Conservation (phyloP, 2,113 vertebrate genomes). For the Merops nubicus region DNA sequence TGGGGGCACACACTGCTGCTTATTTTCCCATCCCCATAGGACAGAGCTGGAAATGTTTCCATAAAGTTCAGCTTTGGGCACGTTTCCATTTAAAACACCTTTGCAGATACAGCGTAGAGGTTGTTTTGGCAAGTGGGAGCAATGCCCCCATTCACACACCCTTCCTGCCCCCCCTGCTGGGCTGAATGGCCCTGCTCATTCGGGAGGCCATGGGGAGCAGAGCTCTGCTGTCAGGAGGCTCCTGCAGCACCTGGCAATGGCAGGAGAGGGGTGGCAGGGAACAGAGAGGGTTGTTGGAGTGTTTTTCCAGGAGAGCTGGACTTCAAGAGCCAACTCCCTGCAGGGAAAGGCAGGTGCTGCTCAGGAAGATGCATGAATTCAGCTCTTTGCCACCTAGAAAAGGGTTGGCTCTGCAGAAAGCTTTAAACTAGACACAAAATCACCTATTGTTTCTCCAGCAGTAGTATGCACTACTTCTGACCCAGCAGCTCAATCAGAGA, state of each 20-base stretch:
- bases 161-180: background rate
- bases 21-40: background rate
- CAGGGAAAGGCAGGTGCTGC: background rate
- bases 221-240: background rate
- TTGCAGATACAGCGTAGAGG: background rate
- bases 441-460: background rate
- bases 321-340: background rate
- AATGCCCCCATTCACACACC: background rate
- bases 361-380: background rate
- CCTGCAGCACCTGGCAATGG: background rate
- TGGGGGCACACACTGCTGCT: background rate
- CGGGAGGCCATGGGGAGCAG: background rate
- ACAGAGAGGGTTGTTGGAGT: background rate
- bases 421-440: background rate
- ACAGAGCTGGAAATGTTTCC: background rate
- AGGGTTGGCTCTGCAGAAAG: background rate
- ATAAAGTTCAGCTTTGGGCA: constrained; percentile 5
- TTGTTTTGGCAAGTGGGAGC: constrained; percentile 43
- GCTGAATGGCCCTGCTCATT: background rate
- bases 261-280: background rate
- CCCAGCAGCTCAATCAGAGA: background rate
- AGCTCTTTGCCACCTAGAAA: background rate
- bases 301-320: background rate
- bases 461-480: background rate
- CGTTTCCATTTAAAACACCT: constrained; percentile 40